Base-by-base conservation (phyloP, 2,797 vertebrate species). In the Malurus leucopterus region DNA sequence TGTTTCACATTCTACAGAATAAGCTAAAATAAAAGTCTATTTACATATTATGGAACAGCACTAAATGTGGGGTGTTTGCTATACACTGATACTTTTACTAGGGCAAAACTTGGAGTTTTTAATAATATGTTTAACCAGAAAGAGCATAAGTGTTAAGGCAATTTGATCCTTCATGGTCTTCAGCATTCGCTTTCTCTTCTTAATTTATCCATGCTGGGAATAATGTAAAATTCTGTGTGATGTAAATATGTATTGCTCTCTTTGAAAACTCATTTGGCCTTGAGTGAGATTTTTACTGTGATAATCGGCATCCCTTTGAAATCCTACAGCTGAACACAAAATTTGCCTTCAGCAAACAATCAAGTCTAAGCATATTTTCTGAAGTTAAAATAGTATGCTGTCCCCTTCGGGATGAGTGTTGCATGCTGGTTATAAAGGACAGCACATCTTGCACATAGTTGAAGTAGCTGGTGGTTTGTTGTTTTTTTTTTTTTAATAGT, bases 251-350 rank as follows among this genome's bases (percentile, higher is more conserved):
- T 76, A 17, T 43, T 77, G 43, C 68, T 85, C n/a, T 57, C 36
- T 86, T 84, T 84, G 74, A 94, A 90, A 93, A 86, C 58, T 81
- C 57, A 86, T 76, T 67, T 93, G 84, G 68, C 61, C 85, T 70
- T 49, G 61, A 91, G 83, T 81, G 71, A 89, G 71, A 68, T 65
- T 89, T 95, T 84, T 79, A 84, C 64, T 71, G 26, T 40, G 41
- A 54, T 73, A 89, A 73, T 84, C 8, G 10, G 36, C 54, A 82
- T 68, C 44, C 41, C 77, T 89, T 91, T 82, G 85, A 84, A 93
- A 93, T 89, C 41, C 86, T 73, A 77, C 54, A 71, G 62, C 64
- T 55, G 27, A 89, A 89, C 24, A 44, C 49, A 78, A 65, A 74
- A 68, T 69, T 80, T 77, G 78, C 93, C 92, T 82, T 86, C 30